Evolutionary conservation across 2,797 vertebrate genomes (phyloP), one percentile per base, ranked within the genome.

Genomic region (Gobionotothen gibberifrons): DNA sequence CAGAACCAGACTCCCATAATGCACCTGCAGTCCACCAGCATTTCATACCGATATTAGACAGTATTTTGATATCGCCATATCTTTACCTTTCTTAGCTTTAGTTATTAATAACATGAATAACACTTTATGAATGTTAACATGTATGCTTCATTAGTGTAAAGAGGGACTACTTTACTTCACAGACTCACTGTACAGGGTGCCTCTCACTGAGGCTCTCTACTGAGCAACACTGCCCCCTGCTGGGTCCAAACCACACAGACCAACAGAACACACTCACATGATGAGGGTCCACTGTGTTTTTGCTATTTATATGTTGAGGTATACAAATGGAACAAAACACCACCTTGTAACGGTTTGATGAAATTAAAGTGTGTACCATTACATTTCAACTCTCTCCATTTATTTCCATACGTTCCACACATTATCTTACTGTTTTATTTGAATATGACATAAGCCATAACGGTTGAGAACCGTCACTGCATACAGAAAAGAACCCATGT

Each of bases 161-260:
- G 47, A 76, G 53, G 26, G 17, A 22, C 56, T 52, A 14, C 60
- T 63, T 59, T 55, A 17, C 49, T 67, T 82, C 40, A 57, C 66
- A 72, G n/a, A 44, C 32, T 72, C 16, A 59, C 5, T 76, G 62
- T 63, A 47, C 72, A 72, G 47, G 6, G 57, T 39, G 72, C 29
- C 64, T 71, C 44, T 74, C 14, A 54, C 40, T 49, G 60, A 78
- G 65, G 58, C 67, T 82, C 72, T 85, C 58, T 68, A 82, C 77
- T 83, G 60, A 79, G 81, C 73, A 89, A 83, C 84, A 91, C 90
- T 92, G 91, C 91, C 92, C 89, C 89, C 92, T 93, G 73, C 89
- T 90, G 93, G 90, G 82, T 26, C 0, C 11, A 64, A 21, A 53
- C 44, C 12, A 63, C 51, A 42, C 1, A 69, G 51, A 72, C 72